Base-by-base conservation (phyloP, 2,113 vertebrate species). In the Oncorhynchus clarkii region DNA sequence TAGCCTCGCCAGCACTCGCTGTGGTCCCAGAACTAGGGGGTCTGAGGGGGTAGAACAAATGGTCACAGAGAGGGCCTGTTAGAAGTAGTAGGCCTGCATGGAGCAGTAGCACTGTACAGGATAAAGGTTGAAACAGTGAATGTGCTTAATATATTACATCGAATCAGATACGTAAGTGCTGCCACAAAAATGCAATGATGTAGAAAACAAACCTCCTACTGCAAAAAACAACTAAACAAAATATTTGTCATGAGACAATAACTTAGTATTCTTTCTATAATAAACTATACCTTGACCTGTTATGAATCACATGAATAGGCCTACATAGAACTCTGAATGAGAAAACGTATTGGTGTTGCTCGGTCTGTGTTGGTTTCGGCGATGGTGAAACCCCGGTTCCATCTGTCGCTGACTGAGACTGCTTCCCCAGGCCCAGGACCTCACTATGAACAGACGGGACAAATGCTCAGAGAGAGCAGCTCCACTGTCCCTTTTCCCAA, bases 131-230 rank as follows among this genome's bases (percentile, higher is more conserved):
- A 1, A 14, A 64, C 1, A 64, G 18, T 3, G 31, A 31, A 26
- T 67, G n/a, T 8, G 24, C 72, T 48, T 20, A 8, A 68, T 1
- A 73, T 82, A 96, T 96, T 87, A 99, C 97, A 31, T 96, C 75
- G n/a, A 1, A 96, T 88, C 27, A 98, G 91, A 22, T 95, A 82
- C 1, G 76, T 72, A 0, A 95, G 80, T 1, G 95, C 96, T 0
- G 90, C 93, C 39, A 82, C 24, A 88, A 96, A 97, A 96, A 97
- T 3, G 95, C 80, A 9, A 79, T 80, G 1, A 96, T 65, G 81
- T 98, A 98, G 89, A 96, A 97, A 3, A 83, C 67, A 74, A 96
- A 96, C 80, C 95, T 93, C 97, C 96, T 98, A 75, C 96, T 99
- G 88, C 39, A 88, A 88, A 83, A 83, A 0, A 54, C 22, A 22